Evolutionary conservation across 2,888 invertebrate species (phyloP).

Genomic region (Rhingia campestris): DNA sequence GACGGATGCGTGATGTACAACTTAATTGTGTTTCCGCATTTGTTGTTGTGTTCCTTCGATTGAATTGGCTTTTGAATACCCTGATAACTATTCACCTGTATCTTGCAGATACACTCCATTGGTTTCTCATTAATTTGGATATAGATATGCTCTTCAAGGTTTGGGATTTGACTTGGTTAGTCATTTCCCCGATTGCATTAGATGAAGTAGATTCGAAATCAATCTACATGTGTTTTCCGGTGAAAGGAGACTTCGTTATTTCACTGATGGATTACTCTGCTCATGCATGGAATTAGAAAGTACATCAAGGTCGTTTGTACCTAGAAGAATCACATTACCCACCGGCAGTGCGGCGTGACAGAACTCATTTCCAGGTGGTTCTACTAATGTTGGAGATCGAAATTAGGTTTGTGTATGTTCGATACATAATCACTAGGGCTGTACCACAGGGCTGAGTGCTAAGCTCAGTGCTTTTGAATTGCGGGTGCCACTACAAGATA

Average conservation of each 20-base stretch:
- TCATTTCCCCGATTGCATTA: slow-evolving; percentile 44
- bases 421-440: too few species aligned
- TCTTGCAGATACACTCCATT: not conserved
- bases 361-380: too few species aligned
- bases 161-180: slow-evolving; percentile 48
- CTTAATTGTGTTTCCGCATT: slow-evolving; percentile 72
- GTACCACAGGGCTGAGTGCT: too few species aligned
- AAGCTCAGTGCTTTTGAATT: too few species aligned
- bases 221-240: slow-evolving; percentile 45
- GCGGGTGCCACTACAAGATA: too few species aligned
- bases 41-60: slow-evolving; percentile 62
- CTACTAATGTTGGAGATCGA: too few species aligned
- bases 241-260: slow-evolving; percentile 26
- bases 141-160: slow-evolving; percentile 12
- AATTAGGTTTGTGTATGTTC: too few species aligned
- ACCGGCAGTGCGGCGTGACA: too few species aligned
- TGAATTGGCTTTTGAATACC: slow-evolving; percentile 39
- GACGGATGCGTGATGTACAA: slow-evolving; percentile 68
- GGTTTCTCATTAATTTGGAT: slow-evolving; percentile 53
- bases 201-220: slow-evolving; percentile 62
- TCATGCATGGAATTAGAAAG: too few species aligned
- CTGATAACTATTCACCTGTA: slow-evolving; percentile 5
- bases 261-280: not conserved
- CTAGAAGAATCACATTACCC: too few species aligned
- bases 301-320: too few species aligned